Base-by-base conservation (phyloP, 2,888 invertebrate species). In the Epinotia ramella region DNA sequence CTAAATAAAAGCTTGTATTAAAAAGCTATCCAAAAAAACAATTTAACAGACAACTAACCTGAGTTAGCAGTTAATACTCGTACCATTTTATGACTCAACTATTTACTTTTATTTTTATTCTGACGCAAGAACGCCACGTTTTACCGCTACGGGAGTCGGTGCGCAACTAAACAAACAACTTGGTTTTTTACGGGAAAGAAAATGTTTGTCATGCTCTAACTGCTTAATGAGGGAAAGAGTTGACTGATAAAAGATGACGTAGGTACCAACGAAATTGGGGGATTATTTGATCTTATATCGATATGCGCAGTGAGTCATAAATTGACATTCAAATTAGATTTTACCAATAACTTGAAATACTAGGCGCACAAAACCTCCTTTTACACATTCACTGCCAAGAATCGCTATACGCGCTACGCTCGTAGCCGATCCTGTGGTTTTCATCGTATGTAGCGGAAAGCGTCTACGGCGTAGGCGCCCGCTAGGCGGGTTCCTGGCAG, bases 81-180 rank as follows among this genome's bases (percentile, higher is more conserved):
- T 53, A n/a, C n/a, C 53, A 53, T 53, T 53, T 53, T 53, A n/a
- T 53, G 7, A 49, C 3, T 16, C 3, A 49, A 16, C 3, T 1
- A 53, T 53, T n/a, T n/a, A n/a, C n/a, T 16, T 9, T 12, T 28
- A 62, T 33, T 33, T 6, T 28, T 40, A n/a, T 49, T 66, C 24
- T 16, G 53, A 53, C n/a, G 53, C 12, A 3, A n/a, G 24, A 28
- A 1, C 24, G 11, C 1, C n/a, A 53, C 66, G 66, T 66, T 33
- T 53, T 11, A 18, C 6, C 53, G 46, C 33, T 1, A 33, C 49
- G 53, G 33, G 66, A 53, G 33, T 53, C 28, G 53, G 12, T 28
- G 53, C 18, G 18, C 53, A n/a, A 66, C 66, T 66, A 46, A 53
- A 63, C 18, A n/a, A 63, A n/a, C 13, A 20, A 28, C n/a, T 18